phyloP scores from a whole-genome alignment of 2,113 vertebrate species.

The Zapus hudsonius region DNA sequence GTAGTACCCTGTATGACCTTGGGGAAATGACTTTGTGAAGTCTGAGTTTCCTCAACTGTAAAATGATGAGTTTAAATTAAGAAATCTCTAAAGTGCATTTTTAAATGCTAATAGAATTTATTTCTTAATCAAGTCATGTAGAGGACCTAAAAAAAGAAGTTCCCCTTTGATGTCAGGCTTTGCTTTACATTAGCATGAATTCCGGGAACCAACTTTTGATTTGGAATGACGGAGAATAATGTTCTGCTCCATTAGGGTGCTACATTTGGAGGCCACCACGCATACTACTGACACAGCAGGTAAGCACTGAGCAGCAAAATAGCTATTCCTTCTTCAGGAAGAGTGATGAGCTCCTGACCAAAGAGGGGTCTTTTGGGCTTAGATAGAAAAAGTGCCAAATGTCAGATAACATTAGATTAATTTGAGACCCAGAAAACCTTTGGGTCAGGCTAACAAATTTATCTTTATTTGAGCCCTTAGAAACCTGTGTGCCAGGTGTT shows the following conservation, averaged over 20 bases:
- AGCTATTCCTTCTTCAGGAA: slow-evolving; percentile 46
- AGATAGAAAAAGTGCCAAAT: slow-evolving; percentile 66
- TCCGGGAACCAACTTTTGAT: slow-evolving; percentile 38
- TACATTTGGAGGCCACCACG: neutral
- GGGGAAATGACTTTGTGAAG: slow-evolving; percentile 52
- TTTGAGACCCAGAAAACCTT: slow-evolving; percentile 60
- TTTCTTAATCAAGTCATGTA: slow-evolving; percentile 61
- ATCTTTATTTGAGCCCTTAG: slow-evolving; percentile 70
- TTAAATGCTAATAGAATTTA: slow-evolving; percentile 66
- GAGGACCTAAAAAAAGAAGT: slow-evolving; percentile 42
- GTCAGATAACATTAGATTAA: slow-evolving; percentile 78
- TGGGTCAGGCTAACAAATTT: slow-evolving; percentile 68
- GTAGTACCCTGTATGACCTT: slow-evolving; percentile 33
- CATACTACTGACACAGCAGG: neutral
- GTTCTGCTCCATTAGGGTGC: neutral
- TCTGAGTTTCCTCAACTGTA: slow-evolving; percentile 58
- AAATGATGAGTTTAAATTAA: slow-evolving; percentile 61
- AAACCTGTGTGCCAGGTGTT: slow-evolving; percentile 54
- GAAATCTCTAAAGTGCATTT: slow-evolving; percentile 50
- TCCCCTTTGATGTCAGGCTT: slow-evolving; percentile 43
- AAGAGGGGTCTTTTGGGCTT: slow-evolving; percentile 35
- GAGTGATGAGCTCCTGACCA: slow-evolving; percentile 50
- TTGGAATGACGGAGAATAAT: slow-evolving; percentile 35
- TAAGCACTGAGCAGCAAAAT: neutral
- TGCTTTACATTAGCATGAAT: slow-evolving; percentile 43